phyloP scores from a whole-genome alignment of 2,113 vertebrate genomes.

The Oceanodroma tethys region DNA sequence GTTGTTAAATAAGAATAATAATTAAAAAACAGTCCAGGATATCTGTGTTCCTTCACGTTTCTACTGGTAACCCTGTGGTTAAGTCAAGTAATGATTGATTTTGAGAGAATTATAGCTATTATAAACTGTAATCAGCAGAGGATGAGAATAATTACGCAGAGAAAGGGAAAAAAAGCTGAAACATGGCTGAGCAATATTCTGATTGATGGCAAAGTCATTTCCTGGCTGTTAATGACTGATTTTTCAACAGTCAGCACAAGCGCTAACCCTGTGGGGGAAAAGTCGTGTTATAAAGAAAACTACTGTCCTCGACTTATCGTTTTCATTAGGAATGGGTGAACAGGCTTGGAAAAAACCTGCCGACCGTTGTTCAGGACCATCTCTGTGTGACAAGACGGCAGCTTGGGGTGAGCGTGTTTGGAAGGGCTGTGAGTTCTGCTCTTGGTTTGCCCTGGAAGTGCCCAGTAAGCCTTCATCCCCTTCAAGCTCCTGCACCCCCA shows the following conservation, averaged over 20 bases:
- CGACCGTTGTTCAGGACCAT: rapidly evolving
- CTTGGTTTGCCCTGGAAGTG: background rate
- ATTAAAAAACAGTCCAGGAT: constrained; percentile 46
- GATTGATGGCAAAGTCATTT: constrained; percentile 81
- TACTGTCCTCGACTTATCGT: constrained; percentile 23
- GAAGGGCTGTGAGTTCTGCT: background rate
- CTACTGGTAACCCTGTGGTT: constrained; percentile 66
- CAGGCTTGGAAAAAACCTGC: background rate
- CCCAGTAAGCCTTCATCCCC: background rate
- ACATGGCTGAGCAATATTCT: constrained; percentile 75
- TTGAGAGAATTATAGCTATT: constrained; percentile 80
- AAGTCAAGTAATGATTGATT: constrained; percentile 75
- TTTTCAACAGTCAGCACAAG: constrained; percentile 76
- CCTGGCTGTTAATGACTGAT: constrained; percentile 77
- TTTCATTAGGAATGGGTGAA: constrained; percentile 29
- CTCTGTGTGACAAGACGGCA: background rate
- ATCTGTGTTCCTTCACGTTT: constrained; percentile 64
- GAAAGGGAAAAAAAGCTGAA: constrained; percentile 63
- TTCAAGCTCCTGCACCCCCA: background rate
- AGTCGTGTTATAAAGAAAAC: constrained; percentile 39
- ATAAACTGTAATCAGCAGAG: constrained; percentile 77
- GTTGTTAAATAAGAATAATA: constrained; percentile 30
- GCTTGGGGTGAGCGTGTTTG: background rate
- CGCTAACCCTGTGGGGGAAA: constrained; percentile 40
- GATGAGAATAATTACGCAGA: constrained; percentile 77